These are phyloP conservation scores for Drosophila neoperkinsi DNA, from an alignment of 2,888 invertebrate species.

Conservation along the genomic window DNA sequence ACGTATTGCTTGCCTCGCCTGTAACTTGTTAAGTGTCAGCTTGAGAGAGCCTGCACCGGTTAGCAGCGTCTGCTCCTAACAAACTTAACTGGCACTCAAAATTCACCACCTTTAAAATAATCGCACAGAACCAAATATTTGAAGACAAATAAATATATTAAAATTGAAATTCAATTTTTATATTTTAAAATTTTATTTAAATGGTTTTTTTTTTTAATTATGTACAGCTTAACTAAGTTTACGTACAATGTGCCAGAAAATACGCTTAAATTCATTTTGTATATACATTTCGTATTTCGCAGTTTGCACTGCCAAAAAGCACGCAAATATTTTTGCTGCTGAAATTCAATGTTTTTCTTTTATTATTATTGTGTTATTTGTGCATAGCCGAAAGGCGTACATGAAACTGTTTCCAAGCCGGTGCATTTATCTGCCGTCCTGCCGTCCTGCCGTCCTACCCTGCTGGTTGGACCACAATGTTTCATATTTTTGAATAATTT, in stretches of 20 bases:
- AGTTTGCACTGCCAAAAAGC: conserved; percentile 6
- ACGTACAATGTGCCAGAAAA: not conserved
- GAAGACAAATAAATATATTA: not conserved
- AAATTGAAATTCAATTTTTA: not conserved
- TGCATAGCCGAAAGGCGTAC: conserved; percentile 16
- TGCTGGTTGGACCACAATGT: conserved; percentile 34
- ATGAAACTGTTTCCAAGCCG: conserved; percentile 12
- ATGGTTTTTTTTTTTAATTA: not conserved
- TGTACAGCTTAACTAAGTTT: not conserved
- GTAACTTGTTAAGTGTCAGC: not conserved
- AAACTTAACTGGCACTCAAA: not conserved
- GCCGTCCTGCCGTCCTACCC: not conserved
- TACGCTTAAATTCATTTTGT: not conserved
- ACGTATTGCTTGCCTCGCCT: too few relatives aligned
- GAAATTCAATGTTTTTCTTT: conserved; percentile 5
- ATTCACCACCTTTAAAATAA: not conserved
- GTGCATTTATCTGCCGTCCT: conserved; percentile 1
- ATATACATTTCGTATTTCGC: not conserved
- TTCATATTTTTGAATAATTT: conserved; percentile 61
- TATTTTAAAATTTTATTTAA: not conserved
- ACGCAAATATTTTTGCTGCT: conserved; percentile 19
- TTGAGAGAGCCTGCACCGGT: not conserved
- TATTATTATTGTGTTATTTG: conserved; percentile 1
- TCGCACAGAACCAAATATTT: not conserved
- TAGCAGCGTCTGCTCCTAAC: not conserved